Evolutionary conservation across 2,113 vertebrate species (phyloP), one percentile per base, ranked within the genome.

Genomic region (Trichechus manatus): DNA sequence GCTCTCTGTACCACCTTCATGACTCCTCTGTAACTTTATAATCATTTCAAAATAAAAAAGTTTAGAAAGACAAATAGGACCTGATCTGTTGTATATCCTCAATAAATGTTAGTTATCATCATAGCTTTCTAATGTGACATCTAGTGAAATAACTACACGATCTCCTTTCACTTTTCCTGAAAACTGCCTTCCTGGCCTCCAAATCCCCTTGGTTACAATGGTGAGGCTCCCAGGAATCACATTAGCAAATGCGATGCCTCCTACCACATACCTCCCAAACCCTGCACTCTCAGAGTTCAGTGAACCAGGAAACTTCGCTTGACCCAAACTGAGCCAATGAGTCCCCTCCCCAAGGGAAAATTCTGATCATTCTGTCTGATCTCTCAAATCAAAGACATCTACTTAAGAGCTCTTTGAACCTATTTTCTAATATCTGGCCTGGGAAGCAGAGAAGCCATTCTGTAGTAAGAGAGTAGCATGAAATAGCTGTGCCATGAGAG

Each of bases 361-460:
- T 83, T 64, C 23, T 92, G 36, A 56, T 29, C 80, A 66, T 92
- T 89, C 64, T 80, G 68, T 47, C 74, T 86, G 44, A 86, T 70
- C 5, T 80, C 19, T 64, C 94, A 59, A 84, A 31, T 86, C 56
- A 22, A 75, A 27, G 9, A 59, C 25, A 74, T 86, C 20, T 86
- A 75, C 36, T 59, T 85, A 66, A 66, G 27, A 86, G 22, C 6
- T 81, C 33, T 80, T 89, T 61, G 1, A 86, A 89, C 10, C 27
- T 68, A 20, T 29, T 96, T 93, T 90, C 47, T 87, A 61, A 53
- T 50, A 81, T 42, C 47, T 81, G 50, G 9, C 47, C 39, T 82
- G 61, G 14, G 47, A 68, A 75, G 23, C 39, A 70, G 31, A 79
- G 29, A 77, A 87, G 50, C 4, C 33, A 61, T 61, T 81, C 20